Evolutionary conservation across 2,113 vertebrate genomes (phyloP), one percentile per base, ranked within the genome.

Genomic region (Octodon degus): DNA sequence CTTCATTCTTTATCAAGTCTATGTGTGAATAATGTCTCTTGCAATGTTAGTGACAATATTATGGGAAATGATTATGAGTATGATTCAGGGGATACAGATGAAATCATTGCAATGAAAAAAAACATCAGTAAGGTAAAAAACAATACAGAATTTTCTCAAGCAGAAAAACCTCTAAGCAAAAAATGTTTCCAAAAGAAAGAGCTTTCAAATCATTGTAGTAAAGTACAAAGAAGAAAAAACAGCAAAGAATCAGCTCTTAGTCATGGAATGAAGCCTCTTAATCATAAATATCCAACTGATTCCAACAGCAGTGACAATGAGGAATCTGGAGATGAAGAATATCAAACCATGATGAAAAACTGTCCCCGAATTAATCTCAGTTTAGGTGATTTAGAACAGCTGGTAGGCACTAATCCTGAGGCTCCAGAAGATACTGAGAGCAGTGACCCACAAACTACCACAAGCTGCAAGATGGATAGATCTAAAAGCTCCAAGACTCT

Each of bases 41-140:
- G 63, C 65, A 37, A 5, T 60, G 37, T 7, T 4, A 82, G 53
- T 53, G 50, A 92, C 70, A 81, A 84, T 27, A 11, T 53, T 53
- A 0, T 32, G 13, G 94, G 96, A 87, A 97, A 97, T 1, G 97
- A 99, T 76, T 97, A 97, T 22, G 98, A 98, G 7, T 99, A 98
- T 87, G 99, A 99, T 97, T 99, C 99, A 5, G 99, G 98, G 43
- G 99, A 99, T 98, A 99, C 99, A 0, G 99, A 99, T 98, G 99
- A 99, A 98, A 99, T 99, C 72, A 98, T 99, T 81, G 98, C 98
- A 34, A 98, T 97, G 94, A 98, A 98, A 85, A 99, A 98, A 98
- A 97, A 37, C 60, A 32, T 40, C 47, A 5, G 19, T 79, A 50
- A 86, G 55, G 70, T 85, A 2, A 94, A 93, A 84, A 92, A 67